Evolutionary conservation across 2,113 vertebrate genomes (phyloP), one percentile per base, ranked within the genome.

Genomic region (Mormoops blainvillei): DNA sequence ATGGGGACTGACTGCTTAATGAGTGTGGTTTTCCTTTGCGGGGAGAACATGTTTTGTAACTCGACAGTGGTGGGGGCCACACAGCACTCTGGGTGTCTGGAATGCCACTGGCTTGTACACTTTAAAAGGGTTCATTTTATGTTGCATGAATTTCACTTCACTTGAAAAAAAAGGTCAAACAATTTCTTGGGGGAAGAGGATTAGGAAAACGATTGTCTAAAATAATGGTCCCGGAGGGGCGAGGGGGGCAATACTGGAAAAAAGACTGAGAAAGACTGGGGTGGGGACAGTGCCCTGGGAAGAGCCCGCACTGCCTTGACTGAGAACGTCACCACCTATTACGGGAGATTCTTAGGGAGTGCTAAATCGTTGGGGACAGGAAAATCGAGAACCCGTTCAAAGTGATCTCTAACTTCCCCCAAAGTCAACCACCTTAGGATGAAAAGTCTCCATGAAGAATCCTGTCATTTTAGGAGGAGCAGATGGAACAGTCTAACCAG

Each of bases 301-400:
- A 28, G 33, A n/a, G 63, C 31, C 33, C 13, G 4, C 4, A 10
- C 33, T 3, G 8, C 65, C 65, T 20, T 8, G n/a, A 20, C 8
- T 3, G 33, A 20, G 18, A 36, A 41, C 10, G 2, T 5, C 3
- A 9, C 20, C 13, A 16, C 10, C 7, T 1, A 2, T 2, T 4
- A 33, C 0, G 24, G 61, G 0, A 7, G 33, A 1, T 31, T 10
- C 13, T 8, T 24, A 26, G 36, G 4, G n/a, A 41, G 38, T 38
- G 36, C 63, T 15, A 61, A 24, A 3, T 11, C 28, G 20, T 50
- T 20, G 19, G 54, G 19, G 9, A 65, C 2, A 26, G 26, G 78
- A 61, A 56, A 41, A 54, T 38, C 33, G 4, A 2, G 0, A 70
- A 16, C 26, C 45, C 24, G 16, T 11, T 28, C 73, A 24, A n/a